Evolutionary conservation across 2,797 vertebrate genomes (phyloP).

Genomic region (Rhinogobio ventralis): DNA sequence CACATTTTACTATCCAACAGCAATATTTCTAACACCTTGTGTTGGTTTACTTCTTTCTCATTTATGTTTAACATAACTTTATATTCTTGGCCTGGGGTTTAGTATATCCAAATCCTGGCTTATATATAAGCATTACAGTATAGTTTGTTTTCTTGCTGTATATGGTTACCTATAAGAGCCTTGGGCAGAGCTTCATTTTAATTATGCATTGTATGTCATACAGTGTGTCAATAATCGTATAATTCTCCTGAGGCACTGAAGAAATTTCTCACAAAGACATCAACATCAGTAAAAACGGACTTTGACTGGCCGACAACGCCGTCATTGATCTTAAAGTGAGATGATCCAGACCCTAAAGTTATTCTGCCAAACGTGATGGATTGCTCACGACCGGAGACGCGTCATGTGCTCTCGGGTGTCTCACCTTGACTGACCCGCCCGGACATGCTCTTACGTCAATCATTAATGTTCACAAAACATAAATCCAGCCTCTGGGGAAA

Average conservation of each 20-base stretch:
- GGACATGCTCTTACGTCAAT: constrained; percentile 15
- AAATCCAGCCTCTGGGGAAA: constrained; percentile 8
- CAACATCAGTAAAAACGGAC: not conserved
- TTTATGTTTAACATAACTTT: not conserved
- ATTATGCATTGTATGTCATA: not conserved
- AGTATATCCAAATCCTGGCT: not conserved
- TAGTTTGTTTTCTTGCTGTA: not conserved
- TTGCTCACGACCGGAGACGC: not conserved
- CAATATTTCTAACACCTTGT: not conserved
- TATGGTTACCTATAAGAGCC: not conserved
- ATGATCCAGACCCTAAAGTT: constrained; percentile 23
- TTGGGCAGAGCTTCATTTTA: not conserved
- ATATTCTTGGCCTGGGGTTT: not conserved
- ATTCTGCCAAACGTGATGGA: not conserved
- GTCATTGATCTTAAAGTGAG: not conserved
- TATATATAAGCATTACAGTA: not conserved
- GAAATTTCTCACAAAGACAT: not conserved
- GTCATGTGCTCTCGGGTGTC: constrained; percentile 10
- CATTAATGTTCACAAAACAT: constrained; percentile 27
- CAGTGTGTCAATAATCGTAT: no score
- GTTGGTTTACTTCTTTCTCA: not conserved
- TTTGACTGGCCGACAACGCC: not conserved
- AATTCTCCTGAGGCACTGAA: not conserved
- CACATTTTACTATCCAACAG: not conserved
- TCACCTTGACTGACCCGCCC: not conserved